phyloP scores from a whole-genome alignment of 2,113 vertebrate species.

The Nycticorax nycticorax region DNA sequence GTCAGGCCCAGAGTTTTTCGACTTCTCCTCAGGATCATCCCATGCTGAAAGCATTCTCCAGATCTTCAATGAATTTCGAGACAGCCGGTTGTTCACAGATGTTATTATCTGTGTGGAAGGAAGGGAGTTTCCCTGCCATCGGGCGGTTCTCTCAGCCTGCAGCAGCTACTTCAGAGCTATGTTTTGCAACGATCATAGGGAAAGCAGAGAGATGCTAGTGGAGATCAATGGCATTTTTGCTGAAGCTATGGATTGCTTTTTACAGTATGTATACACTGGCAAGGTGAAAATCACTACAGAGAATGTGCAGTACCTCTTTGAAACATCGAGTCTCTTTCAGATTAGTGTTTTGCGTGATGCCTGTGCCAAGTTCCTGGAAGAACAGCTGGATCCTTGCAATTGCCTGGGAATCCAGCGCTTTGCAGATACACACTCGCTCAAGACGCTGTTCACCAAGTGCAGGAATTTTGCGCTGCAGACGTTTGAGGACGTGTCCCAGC shows the following conservation, averaged over 20 bases:
- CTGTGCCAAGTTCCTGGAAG: conserved; percentile 96
- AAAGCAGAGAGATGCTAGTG: conserved; percentile 92
- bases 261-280: conserved; percentile 95
- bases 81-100: conserved; percentile 91
- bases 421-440: conserved; percentile 91
- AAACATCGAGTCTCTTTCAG: conserved; percentile 97
- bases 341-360: conserved; percentile 90
- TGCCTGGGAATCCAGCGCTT: conserved; percentile 97
- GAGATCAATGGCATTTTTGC: conserved; percentile 96
- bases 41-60: conserved; percentile 95
- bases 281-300: conserved; percentile 96
- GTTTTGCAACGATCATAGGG: conserved; percentile 94
- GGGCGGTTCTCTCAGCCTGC: conserved; percentile 92
- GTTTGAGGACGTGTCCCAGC: conserved; percentile 90
- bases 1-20: conserved; percentile 86
- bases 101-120: conserved; percentile 95
- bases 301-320: conserved; percentile 96
- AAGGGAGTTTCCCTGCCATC: conserved; percentile 92
- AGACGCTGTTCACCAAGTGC: conserved; percentile 92
- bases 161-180: conserved; percentile 96
- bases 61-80: conserved; percentile 95
- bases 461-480: conserved; percentile 87
- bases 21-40: conserved; percentile 92
- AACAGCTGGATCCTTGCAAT: conserved; percentile 96
- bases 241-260: conserved; percentile 96